phyloP scores from a whole-genome alignment of 1,140 invertebrate species.

The Melitaea cinxia region DNA sequence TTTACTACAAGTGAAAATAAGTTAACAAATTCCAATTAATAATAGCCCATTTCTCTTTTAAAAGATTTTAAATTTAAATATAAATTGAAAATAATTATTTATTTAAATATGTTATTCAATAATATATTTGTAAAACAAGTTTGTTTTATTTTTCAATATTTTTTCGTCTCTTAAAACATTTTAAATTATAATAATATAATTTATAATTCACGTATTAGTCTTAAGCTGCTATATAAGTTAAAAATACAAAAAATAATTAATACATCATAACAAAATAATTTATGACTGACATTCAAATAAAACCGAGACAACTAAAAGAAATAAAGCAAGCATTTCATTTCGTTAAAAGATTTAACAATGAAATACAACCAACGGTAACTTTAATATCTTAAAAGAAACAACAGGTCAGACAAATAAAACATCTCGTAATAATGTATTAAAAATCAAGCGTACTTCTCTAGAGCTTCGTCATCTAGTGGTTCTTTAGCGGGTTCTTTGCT shows the following conservation, averaged over 20 bases:
- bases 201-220: too few relatives aligned
- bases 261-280: not conserved
- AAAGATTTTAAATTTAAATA: too few relatives aligned
- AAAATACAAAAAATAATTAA: not conserved
- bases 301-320: not conserved
- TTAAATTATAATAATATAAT: too few relatives aligned
- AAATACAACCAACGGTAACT: not conserved
- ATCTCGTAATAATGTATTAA: slow-evolving; percentile 2
- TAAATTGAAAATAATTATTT: too few relatives aligned
- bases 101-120: too few relatives aligned
- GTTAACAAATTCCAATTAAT: too few relatives aligned
- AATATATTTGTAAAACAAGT: too few relatives aligned
- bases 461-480: slow-evolving; percentile 72
- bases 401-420: not conserved
- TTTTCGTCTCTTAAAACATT: too few relatives aligned
- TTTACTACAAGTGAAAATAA: too few relatives aligned
- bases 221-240: not conserved
- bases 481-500: slow-evolving; percentile 67
- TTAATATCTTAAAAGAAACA: not conserved
- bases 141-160: too few relatives aligned
- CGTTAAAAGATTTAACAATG: not conserved
- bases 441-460: slow-evolving; percentile 64
- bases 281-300: not conserved
- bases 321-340: not conserved
- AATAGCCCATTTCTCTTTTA: too few relatives aligned